phyloP scores from a whole-genome alignment of 2,888 invertebrate species.

The Dicyrtomina minuta region DNA sequence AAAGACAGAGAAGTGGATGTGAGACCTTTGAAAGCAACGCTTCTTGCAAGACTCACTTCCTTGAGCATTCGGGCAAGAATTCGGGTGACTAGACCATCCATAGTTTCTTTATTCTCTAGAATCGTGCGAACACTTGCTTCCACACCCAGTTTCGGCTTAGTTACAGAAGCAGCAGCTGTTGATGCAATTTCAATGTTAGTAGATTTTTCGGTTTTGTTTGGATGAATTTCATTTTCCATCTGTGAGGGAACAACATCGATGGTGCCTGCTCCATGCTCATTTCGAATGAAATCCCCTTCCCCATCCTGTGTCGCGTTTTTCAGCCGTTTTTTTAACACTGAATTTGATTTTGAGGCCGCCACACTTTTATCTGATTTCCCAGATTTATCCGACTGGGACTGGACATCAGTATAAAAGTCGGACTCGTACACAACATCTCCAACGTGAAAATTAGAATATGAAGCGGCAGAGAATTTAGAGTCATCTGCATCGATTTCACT shows the following conservation, averaged over 20 bases:
- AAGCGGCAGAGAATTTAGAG: constrained; percentile 6
- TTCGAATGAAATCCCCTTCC: constrained; percentile 11
- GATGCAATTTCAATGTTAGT: too few relatives aligned
- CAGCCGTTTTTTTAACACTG: not conserved
- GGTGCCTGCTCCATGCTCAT: too few relatives aligned
- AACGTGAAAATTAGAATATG: constrained; percentile 3
- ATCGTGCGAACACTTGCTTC: not conserved
- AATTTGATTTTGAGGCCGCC: too few relatives aligned
- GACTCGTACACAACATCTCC: constrained; percentile 26
- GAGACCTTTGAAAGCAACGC: constrained; percentile 16
- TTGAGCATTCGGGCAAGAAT: constrained; percentile 23
- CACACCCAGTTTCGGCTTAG: too few relatives aligned
- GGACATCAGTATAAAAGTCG: constrained; percentile 22
- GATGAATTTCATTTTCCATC: too few relatives aligned
- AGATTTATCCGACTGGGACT: constrained; percentile 13
- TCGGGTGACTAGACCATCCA: constrained; percentile 12
- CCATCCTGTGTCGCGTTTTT: not conserved
- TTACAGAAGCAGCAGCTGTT: too few relatives aligned
- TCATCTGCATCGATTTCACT: constrained; percentile 4
- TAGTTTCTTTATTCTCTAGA: constrained; percentile 7
- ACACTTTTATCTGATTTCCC: not conserved
- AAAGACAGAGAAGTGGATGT: too few relatives aligned
- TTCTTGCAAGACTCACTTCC: constrained; percentile 15
- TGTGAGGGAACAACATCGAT: too few relatives aligned
- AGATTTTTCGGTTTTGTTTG: not conserved